These are phyloP conservation scores for Heliothis subflexa DNA, from an alignment of 1,140 invertebrate species.

Conservation along the genomic window DNA sequence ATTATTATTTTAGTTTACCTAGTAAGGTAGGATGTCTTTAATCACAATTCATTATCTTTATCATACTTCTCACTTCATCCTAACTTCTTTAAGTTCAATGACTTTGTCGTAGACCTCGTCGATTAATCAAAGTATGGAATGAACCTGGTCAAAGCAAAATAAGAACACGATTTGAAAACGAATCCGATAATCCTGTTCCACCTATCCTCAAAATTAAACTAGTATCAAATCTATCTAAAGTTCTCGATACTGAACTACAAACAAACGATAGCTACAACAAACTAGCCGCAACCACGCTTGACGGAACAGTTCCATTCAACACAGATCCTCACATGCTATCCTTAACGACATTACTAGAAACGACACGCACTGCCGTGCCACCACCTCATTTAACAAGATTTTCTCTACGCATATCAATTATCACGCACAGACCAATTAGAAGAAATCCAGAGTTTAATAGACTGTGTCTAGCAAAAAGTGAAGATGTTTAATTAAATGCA, in stretches of 20 bases:
- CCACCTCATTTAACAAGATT: slow-evolving; percentile 13
- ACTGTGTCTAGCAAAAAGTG: slow-evolving; percentile 75
- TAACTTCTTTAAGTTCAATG: too few relatives aligned
- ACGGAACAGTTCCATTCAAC: neutral
- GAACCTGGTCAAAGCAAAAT: too few relatives aligned
- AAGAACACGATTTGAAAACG: too few relatives aligned
- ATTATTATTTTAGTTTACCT: too few relatives aligned
- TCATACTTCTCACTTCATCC: too few relatives aligned
- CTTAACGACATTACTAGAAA: slow-evolving; percentile 15
- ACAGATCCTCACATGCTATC: neutral
- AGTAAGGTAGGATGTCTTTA: too few relatives aligned
- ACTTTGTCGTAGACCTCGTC: too few relatives aligned
- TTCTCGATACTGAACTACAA: neutral
- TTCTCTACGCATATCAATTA: slow-evolving; percentile 46
- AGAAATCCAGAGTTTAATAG: slow-evolving; percentile 70
- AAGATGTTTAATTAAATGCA: slow-evolving; percentile 80
- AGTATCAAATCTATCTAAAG: neutral
- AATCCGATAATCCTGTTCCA: too few relatives aligned
- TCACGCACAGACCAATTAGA: slow-evolving; percentile 42
- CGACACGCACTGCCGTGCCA: slow-evolving; percentile 22
- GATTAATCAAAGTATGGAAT: too few relatives aligned
- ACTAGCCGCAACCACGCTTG: neutral
- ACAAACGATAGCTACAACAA: neutral
- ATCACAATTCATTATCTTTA: too few relatives aligned
- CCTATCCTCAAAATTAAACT: too few relatives aligned